phyloP scores from a whole-genome alignment of 2,797 vertebrate species.

The Catostomus latipinnis region DNA sequence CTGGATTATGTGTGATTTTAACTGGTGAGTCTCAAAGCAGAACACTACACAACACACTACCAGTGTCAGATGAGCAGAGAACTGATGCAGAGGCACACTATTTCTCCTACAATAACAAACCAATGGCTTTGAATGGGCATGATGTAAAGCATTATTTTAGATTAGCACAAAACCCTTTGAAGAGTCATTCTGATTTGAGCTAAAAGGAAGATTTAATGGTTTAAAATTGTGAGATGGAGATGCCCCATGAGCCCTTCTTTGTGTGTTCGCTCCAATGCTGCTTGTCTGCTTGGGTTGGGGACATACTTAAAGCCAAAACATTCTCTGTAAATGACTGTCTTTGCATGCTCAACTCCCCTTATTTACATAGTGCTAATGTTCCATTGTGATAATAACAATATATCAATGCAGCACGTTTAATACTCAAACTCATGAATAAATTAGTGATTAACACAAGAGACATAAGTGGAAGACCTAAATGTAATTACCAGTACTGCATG shows the following conservation, averaged over 20 bases:
- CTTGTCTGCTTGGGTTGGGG: too few species aligned
- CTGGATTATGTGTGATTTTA: background rate
- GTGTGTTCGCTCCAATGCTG: conserved; percentile 34
- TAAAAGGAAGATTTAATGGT: conserved; percentile 52
- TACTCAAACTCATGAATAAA: background rate
- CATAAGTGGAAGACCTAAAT: background rate
- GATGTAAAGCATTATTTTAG: conserved; percentile 35
- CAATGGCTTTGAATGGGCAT: conserved; percentile 2
- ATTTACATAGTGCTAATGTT: background rate
- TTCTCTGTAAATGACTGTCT: background rate
- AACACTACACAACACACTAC: background rate
- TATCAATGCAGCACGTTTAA: background rate
- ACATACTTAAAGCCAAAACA: too few species aligned
- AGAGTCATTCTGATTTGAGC: conserved; percentile 49
- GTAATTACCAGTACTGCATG: conserved; percentile 2
- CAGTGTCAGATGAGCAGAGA: background rate
- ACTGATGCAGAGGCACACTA: conserved; percentile 14
- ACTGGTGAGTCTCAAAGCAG: background rate
- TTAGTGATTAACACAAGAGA: background rate
- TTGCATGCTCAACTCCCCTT: background rate
- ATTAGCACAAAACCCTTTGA: conserved; percentile 4
- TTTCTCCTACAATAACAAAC: background rate
- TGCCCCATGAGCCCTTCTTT: conserved; percentile 26
- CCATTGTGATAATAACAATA: background rate
- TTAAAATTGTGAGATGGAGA: conserved; percentile 47